Conservation (phyloP, 2,888 invertebrate species). For the Apotomis turbidana region DNA sequence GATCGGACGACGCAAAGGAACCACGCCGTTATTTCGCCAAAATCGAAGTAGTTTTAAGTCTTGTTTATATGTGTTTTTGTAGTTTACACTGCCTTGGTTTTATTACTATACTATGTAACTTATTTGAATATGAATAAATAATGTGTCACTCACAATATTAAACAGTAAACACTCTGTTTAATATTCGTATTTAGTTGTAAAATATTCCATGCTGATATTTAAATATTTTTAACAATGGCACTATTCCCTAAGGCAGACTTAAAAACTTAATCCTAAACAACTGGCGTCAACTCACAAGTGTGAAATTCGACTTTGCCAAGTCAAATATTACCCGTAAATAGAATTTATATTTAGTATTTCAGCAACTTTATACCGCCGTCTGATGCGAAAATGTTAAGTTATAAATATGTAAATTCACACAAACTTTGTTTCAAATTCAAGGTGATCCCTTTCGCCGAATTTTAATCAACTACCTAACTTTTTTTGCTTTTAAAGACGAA, state of each 20-base stretch:
- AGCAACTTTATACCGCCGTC: conserved; percentile 11
- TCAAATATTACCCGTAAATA: neutral
- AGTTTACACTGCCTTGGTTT: too few relatives aligned
- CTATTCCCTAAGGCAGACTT: neutral
- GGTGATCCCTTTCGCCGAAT: conserved; percentile 38
- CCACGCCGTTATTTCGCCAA: too few relatives aligned
- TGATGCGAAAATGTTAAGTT: conserved; percentile 25
- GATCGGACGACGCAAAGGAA: too few relatives aligned
- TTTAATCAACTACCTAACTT: conserved; percentile 33
- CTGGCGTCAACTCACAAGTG: neutral
- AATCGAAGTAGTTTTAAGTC: too few relatives aligned
- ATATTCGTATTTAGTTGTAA: too few relatives aligned
- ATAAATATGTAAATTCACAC: conserved; percentile 28
- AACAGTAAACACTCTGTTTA: too few relatives aligned
- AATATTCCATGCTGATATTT: too few relatives aligned
- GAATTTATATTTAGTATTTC: neutral
- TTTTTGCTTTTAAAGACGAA: conserved; percentile 28
- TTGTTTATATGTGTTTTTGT: too few relatives aligned
- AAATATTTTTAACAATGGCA: too few relatives aligned
- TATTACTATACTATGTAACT: too few relatives aligned
- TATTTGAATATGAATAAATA: too few relatives aligned
- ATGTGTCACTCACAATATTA: too few relatives aligned
- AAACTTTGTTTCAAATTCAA: conserved; percentile 35
- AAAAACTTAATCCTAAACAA: neutral
- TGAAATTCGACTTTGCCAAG: neutral